Conservation (phyloP, 2,797 vertebrate species). For the Coregonus ussuriensis region DNA sequence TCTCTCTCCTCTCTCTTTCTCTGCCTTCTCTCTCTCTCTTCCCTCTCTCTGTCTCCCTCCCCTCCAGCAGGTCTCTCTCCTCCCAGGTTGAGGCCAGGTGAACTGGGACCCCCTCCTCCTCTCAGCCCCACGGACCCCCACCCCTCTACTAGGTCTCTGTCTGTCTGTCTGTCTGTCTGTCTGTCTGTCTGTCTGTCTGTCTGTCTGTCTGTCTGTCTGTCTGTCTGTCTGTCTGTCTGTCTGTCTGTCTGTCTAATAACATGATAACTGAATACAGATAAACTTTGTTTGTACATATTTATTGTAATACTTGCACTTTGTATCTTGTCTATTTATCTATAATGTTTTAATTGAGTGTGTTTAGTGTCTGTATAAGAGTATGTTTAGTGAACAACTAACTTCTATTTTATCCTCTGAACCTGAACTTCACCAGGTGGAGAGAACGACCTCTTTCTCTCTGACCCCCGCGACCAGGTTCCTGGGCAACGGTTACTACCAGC, state of each 20-base stretch:
- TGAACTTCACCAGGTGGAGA: slow-evolving; percentile 75
- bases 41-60: neutral
- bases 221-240: neutral
- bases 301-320: no score
- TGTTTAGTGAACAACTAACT: no score
- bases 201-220: neutral
- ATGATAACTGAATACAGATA: no score
- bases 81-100: slow-evolving; percentile 71
- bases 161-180: no score
- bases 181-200: no score
- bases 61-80: slow-evolving; percentile 70
- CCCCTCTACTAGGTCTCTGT: slow-evolving; percentile 79
- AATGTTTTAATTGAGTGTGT: no score
- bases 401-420: neutral
- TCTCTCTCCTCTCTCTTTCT: neutral
- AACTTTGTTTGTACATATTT: neutral
- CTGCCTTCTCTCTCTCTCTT: neutral
- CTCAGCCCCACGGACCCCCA: slow-evolving; percentile 82
- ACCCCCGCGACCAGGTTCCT: slow-evolving; percentile 76
- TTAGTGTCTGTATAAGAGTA: no score
- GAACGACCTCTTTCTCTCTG: slow-evolving; percentile 82
- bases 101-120: slow-evolving; percentile 63
- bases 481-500: slow-evolving; percentile 82
- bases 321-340: neutral
- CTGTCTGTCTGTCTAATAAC: slow-evolving; percentile 4